Conservation (phyloP, 2,888 invertebrate species). For the Nomada fabriciana region DNA sequence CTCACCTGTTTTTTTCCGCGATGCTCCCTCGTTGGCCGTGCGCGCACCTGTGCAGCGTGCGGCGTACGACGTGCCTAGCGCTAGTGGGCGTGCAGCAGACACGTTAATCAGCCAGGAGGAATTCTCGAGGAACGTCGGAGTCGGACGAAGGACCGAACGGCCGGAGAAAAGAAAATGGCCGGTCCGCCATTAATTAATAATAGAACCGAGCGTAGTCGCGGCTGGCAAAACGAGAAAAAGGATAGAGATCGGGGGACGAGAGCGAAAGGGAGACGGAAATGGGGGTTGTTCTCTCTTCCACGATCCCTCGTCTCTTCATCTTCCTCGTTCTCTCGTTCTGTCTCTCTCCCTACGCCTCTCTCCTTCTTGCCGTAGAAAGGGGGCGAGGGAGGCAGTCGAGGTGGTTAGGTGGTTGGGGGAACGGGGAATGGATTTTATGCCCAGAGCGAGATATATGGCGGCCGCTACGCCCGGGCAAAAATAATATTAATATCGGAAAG, state of each 20-base stretch:
- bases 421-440: conserved; percentile 84
- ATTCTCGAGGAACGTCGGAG: conserved; percentile 59
- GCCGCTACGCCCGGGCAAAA: conserved; percentile 84
- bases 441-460: conserved; percentile 84
- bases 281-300: conserved; percentile 62
- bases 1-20: not conserved
- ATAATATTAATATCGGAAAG: conserved; percentile 84
- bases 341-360: conserved; percentile 49
- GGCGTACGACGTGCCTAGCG: conserved; percentile 1
- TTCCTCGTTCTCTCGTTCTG: conserved; percentile 44
- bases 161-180: conserved; percentile 80
- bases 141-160: conserved; percentile 61
- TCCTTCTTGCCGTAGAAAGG: conserved; percentile 51
- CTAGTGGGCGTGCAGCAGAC: conserved; percentile 57
- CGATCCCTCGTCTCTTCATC: conserved; percentile 56
- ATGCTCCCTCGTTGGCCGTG: conserved; percentile 34
- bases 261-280: conserved; percentile 52
- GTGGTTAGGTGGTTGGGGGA: conserved; percentile 76
- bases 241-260: conserved; percentile 46
- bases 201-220: conserved; percentile 76
- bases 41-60: conserved; percentile 19
- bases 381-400: conserved; percentile 75
- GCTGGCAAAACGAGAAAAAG: conserved; percentile 63
- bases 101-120: conserved; percentile 69
- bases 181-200: conserved; percentile 83